Evolutionary conservation across 2,888 invertebrate species (phyloP), one percentile per base, ranked within the genome.

Genomic region (Criorhina ranunculi): DNA sequence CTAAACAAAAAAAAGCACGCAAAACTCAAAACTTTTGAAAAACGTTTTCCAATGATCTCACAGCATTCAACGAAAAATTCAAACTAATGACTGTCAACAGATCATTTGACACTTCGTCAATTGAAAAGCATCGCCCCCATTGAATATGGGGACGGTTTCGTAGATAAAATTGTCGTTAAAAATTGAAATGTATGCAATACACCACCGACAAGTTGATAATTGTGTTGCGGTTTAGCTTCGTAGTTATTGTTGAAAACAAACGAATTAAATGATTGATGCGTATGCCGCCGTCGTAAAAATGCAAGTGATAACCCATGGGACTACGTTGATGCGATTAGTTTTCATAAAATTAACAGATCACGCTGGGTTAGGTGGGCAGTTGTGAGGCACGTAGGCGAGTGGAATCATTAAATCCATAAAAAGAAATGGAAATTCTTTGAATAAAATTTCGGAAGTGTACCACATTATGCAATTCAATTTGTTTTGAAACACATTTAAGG

Each of bases 121-220:
- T 29, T 53, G 15, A 51, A 46, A 51, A 24, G n/a, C 24, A 24
- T 24, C 24, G 24, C 29, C 31, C n/a, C 15, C 35, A 35, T 17
- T 33, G 11, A n/a, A 19, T 69, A n/a, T 33, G 8, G 5, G n/a
- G 12, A 19, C 44, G 40, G 7, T 15, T 29, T 5, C 17, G 19
- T 44, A 59, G 67, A 77, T 77, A 67, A 77, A 67, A 59, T 67
- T 77, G 76, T 77, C 76, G 51, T 67, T 42, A 77, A 67, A 60
- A 33, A 31, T 40, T 31, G 11, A 11, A 70, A 51, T 35, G 19
- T 46, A 31, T 55, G 12, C 42, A 60, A 0, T 44, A 9, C 9
- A 9, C 8, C 24, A 29, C 15, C 12, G 31, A 35, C 55, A 31
- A 15, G 42, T 55, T 57, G 75, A 49, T 57, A 66, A 76, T 66